phyloP scores from a whole-genome alignment of 2,888 invertebrate species.

The Aquatica leii region DNA sequence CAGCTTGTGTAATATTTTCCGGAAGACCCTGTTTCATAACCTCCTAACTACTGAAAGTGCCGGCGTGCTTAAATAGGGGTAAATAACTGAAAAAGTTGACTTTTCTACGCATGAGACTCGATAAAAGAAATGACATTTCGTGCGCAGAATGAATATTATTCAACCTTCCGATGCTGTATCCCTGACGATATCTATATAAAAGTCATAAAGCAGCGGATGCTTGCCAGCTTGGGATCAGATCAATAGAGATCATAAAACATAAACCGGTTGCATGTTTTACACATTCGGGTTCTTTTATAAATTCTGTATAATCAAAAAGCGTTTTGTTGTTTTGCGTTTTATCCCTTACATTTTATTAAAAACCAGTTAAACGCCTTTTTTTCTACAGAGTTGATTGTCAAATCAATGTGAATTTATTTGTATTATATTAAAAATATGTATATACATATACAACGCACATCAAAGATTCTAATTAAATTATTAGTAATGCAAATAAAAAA shows the following conservation, averaged over 20 bases:
- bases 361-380: slow-evolving; percentile 19
- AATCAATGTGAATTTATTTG: slow-evolving; percentile 13
- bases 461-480: too few species aligned
- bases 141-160: slow-evolving; percentile 47
- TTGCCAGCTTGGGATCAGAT: slow-evolving; percentile 41
- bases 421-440: not conserved
- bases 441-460: too few species aligned
- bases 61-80: slow-evolving; percentile 46
- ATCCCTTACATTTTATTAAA: slow-evolving; percentile 27
- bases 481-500: too few species aligned
- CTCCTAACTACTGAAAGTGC: slow-evolving; percentile 41
- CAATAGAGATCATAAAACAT: slow-evolving; percentile 43
- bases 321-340: slow-evolving; percentile 30
- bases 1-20: slow-evolving; percentile 43
- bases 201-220: slow-evolving; percentile 46
- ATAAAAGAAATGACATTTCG: slow-evolving; percentile 50
- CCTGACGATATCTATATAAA: slow-evolving; percentile 49
- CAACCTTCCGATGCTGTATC: slow-evolving; percentile 46
- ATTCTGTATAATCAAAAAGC: slow-evolving; percentile 35
- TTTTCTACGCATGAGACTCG: slow-evolving; percentile 48
- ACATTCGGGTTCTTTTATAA: slow-evolving; percentile 39
- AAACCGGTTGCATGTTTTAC: slow-evolving; percentile 42
- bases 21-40: slow-evolving; percentile 42
- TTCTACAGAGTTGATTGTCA: slow-evolving; percentile 9
- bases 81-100: slow-evolving; percentile 48